Percentiles rank a stretch among this genome's conserved stretches.
Conservation (phyloP, 2,888 invertebrate genomes). For the Dryocosmus kuriphilus region DNA sequence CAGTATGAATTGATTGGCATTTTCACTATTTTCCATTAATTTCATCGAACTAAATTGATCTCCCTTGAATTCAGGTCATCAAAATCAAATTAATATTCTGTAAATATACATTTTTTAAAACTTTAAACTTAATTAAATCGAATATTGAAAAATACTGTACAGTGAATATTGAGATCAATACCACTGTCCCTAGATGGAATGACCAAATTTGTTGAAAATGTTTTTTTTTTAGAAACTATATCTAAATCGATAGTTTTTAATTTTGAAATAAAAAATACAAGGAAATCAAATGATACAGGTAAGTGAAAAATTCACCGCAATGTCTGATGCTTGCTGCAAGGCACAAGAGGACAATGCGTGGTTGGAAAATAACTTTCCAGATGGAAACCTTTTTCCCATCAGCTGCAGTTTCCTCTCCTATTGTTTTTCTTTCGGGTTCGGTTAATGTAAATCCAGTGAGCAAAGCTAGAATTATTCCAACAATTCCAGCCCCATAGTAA, state of each 20-base stretch:
- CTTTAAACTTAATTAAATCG: too few relatives aligned
- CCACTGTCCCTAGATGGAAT: too few relatives aligned
- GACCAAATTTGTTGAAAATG: neutral
- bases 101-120: too few relatives aligned
- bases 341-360: slow-evolving; percentile 88
- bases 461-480: slow-evolving; percentile 85
- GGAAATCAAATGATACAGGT: slow-evolving; percentile 7
- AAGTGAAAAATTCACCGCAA: slow-evolving; percentile 82
- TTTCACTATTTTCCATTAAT: too few relatives aligned
- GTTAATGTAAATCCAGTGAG: slow-evolving; percentile 87
- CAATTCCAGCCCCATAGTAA: slow-evolving; percentile 88
- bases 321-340: slow-evolving; percentile 93
- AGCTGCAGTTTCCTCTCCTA: slow-evolving; percentile 82
- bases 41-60: too few relatives aligned
- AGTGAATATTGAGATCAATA: too few relatives aligned
- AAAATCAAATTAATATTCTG: too few relatives aligned
- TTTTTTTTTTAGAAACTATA: neutral
- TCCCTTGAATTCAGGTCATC: too few relatives aligned
- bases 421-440: slow-evolving; percentile 87
- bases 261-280: slow-evolving; percentile 12
- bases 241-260: neutral
- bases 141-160: too few relatives aligned
- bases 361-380: slow-evolving; percentile 88
- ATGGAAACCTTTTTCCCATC: slow-evolving; percentile 82
- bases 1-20: too few relatives aligned